A percentile compares a stretch with the other conserved stretches of the same genome.
phyloP scores from a whole-genome alignment of 2,797 vertebrate genomes.

The Dendrocincla tyrannina region DNA sequence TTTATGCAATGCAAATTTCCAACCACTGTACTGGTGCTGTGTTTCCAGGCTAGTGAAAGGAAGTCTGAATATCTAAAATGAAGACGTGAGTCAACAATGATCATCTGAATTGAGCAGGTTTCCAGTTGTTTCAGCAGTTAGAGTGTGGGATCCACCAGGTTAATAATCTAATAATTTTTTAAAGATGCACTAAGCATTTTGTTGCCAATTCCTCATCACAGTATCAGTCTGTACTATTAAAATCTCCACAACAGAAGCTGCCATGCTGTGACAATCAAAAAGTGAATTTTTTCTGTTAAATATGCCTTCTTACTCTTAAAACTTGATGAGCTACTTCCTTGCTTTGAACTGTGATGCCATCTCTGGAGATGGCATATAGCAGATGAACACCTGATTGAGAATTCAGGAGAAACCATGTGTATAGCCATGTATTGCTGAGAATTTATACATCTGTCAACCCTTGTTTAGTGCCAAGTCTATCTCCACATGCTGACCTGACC shows the following conservation, averaged over 20 bases:
- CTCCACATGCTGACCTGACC: background rate
- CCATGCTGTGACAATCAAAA: background rate
- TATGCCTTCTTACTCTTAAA: background rate
- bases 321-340: background rate
- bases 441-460: background rate
- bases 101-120: background rate
- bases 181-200: background rate
- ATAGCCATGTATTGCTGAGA: background rate
- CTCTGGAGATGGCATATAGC: background rate
- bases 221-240: background rate
- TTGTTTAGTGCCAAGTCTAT: background rate
- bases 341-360: background rate
- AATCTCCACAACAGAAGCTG: background rate
- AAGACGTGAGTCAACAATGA: accelerated
- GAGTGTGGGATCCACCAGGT: background rate
- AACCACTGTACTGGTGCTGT: background rate
- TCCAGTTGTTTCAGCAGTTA: background rate
- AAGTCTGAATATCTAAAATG: background rate
- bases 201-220: background rate
- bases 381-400: background rate
- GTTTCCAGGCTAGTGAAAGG: background rate
- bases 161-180: background rate
- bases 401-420: background rate
- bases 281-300: background rate
- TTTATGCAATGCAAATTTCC: background rate